phyloP scores from a whole-genome alignment of 2,797 vertebrate species.

The Clarias platycephalus region DNA sequence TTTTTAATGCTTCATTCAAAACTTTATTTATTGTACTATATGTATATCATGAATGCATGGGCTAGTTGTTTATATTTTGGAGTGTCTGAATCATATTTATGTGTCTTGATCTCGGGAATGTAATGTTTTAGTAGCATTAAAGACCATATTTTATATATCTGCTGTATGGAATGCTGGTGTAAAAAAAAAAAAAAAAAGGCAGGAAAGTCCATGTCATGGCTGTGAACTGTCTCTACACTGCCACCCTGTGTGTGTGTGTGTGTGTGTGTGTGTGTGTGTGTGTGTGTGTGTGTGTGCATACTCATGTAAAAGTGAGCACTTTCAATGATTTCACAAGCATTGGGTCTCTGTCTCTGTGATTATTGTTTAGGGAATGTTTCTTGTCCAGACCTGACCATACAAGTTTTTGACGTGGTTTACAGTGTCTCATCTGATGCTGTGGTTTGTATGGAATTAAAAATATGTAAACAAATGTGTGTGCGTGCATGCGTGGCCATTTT shows the following conservation, averaged over 20 bases:
- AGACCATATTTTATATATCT: conserved; percentile 87
- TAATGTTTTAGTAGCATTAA: conserved; percentile 78
- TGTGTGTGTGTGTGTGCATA: conserved; percentile 10
- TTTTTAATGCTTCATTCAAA: conserved; percentile 71
- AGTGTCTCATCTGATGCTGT: conserved; percentile 51
- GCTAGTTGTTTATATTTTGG: conserved; percentile 82
- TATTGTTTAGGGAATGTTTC: conserved; percentile 62
- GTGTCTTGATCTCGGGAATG: conserved; percentile 72
- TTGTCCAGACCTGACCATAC: conserved; percentile 58
- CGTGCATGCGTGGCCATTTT: too few relatives aligned
- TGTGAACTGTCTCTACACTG: conserved; percentile 7
- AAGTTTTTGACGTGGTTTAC: conserved; percentile 63
- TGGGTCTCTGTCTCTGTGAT: conserved; percentile 24
- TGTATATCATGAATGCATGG: conserved; percentile 81
- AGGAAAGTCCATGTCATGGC: conserved; percentile 61
- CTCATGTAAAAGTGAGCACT: neutral
- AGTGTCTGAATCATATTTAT: conserved; percentile 79
- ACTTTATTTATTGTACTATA: conserved; percentile 81
- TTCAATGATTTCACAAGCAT: conserved; percentile 5
- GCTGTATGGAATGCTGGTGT: conserved; percentile 45
- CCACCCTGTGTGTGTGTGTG: conserved; percentile 14
- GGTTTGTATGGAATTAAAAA: conserved; percentile 58
- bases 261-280: conserved; percentile 15
- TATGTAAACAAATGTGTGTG: conserved; percentile 3
- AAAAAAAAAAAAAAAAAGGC: conserved; percentile 13